Percentiles rank a stretch among this genome's conserved stretches.
Evolutionary conservation across 2,888 invertebrate species (phyloP).

Genomic region (Stomorhina lunata): DNA sequence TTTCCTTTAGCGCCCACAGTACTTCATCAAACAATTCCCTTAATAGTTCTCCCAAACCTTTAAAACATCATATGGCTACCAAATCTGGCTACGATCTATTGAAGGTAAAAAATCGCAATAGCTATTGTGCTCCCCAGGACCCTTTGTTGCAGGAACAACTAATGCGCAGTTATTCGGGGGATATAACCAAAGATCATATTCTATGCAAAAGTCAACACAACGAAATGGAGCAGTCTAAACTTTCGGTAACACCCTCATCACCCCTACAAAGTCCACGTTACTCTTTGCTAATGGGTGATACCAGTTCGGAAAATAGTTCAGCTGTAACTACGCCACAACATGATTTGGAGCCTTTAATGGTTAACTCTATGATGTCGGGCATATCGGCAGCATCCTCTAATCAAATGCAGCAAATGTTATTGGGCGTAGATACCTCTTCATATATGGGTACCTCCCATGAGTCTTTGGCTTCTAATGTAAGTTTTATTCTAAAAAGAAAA

Average conservation of each 20-base stretch:
- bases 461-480: constrained; percentile 76
- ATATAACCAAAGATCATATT: constrained; percentile 70
- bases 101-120: constrained; percentile 73
- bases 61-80: constrained; percentile 48
- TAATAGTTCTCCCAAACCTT: constrained; percentile 57
- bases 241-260: constrained; percentile 78
- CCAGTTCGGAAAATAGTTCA: constrained; percentile 79
- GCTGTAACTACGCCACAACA: constrained; percentile 79
- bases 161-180: constrained; percentile 72
- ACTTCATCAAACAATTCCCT: constrained; percentile 55
- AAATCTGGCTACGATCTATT: constrained; percentile 70
- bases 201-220: constrained; percentile 43
- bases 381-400: constrained; percentile 71
- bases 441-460: constrained; percentile 77
- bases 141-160: constrained; percentile 66
- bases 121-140: constrained; percentile 70
- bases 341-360: constrained; percentile 78
- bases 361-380: constrained; percentile 73
- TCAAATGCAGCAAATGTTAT: constrained; percentile 73
- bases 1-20: constrained; percentile 60
- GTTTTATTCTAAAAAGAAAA: constrained; percentile 39
- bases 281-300: constrained; percentile 79
- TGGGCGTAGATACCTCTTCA: constrained; percentile 71
- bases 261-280: constrained; percentile 79
- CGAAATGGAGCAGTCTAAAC: constrained; percentile 75